A percentile compares a stretch with the other conserved stretches of the same genome.
phyloP scores from a whole-genome alignment of 53 echinoderm and acorn worm genomes.

The Stichopus horrens region DNA sequence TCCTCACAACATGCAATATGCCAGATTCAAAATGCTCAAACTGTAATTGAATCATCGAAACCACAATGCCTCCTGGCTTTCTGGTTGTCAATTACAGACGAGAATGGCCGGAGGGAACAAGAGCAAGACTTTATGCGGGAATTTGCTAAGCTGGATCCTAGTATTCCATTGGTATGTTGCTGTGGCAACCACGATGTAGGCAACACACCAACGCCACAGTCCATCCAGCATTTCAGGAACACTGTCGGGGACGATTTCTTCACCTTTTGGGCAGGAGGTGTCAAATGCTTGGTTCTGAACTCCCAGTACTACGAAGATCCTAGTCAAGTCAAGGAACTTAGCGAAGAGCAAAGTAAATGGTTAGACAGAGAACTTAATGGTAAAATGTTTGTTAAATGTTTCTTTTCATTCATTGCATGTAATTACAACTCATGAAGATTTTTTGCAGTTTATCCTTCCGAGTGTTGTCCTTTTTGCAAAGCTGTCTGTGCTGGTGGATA shows the following conservation, averaged over 20 bases:
- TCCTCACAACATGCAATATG: too few relatives aligned
- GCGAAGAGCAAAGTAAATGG: conserved; percentile 77
- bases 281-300: conserved; percentile 79
- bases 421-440: too few relatives aligned
- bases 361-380: conserved; percentile 75
- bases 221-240: conserved; percentile 59
- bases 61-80: too few relatives aligned
- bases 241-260: conserved; percentile 84
- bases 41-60: too few relatives aligned
- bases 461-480: too few relatives aligned
- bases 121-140: conserved; percentile 63
- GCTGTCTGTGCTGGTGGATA: too few relatives aligned
- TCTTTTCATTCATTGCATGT: too few relatives aligned
- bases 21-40: too few relatives aligned
- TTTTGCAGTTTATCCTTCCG: too few relatives aligned
- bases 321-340: conserved; percentile 63
- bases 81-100: conserved; percentile 52
- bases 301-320: conserved; percentile 77
- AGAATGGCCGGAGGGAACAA: conserved; percentile 56
- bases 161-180: conserved; percentile 80
- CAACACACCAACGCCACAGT: conserved; percentile 64
- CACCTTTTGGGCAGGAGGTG: conserved; percentile 89
- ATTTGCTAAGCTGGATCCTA: conserved; percentile 67
- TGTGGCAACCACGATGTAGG: conserved; percentile 96
- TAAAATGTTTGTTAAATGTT: conserved; percentile 4